Evolutionary conservation across 1,140 invertebrate genomes (phyloP), one percentile per base, ranked within the genome.

Genomic region (Batillaria attramentaria): DNA sequence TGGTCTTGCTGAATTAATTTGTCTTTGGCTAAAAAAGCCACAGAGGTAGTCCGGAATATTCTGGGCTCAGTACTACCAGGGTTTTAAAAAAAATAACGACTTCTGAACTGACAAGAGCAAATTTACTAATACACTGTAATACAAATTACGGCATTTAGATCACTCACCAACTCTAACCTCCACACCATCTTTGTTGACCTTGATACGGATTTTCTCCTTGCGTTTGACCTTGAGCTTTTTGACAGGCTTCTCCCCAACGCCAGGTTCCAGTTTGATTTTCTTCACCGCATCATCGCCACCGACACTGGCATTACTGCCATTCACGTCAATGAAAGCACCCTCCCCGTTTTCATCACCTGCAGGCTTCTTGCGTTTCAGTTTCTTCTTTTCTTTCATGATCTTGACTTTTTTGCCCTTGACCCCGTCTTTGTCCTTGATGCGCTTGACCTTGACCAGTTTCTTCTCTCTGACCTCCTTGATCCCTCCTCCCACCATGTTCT

Each of bases 401-500:
- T 88, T 85, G 68, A 74, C 85, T 81, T 84, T 86, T 75, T 87
- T 89, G 74, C 75, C 81, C 82, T 88, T 91, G 42, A 84, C 77
- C 62, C 77, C 79, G 68, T 88, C 84, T 83, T 88, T 83, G 72
- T 86, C 84, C 66, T 86, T 87, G 72, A 83, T 80, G 8, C 84
- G 80, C 41, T 87, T 87, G 18, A 87, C 78, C 42, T 84, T 85
- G n/a, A 84, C 28, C 62, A 81, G 81, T 43, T 80, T 86, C 79
- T 83, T 79, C 42, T 80, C 74, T 50, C 73, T 66, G 33, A 43
- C 41, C 77, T 83, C 62, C 70, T 62, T 66, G 50, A 72, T 6
- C 69, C 81, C 80, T 77, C 83, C 66, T 3, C 78, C 74, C 37
- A 75, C 39, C 54, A 42, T 24, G 60, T 78, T 80, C 76, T 85